Evolutionary conservation across 2,797 vertebrate species (phyloP), one percentile per base, ranked within the genome.

Genomic region (Psittacula derbiana): DNA sequence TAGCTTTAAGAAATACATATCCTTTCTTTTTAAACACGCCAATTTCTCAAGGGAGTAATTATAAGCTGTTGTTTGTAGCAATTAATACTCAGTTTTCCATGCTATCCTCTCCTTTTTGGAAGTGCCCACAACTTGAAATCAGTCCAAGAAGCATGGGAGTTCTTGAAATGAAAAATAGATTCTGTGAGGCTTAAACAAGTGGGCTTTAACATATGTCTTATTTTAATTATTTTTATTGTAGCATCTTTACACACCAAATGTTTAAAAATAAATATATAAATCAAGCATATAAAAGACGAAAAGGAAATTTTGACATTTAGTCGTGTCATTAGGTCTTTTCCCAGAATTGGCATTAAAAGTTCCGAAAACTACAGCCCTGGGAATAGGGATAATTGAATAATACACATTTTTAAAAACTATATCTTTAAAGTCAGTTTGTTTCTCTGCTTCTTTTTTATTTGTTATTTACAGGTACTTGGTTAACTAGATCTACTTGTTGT

Each of bases 141-240:
- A 47, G 43, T 91, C 92, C 88, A 95, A 73, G 81, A 93, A 88
- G 36, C 79, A 76, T 86, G 85, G 90, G 94, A 87, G 91, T 96
- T 92, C 82, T 89, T 80, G 70, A 95, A 84, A 89, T 88, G 90
- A 92, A 93, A 90, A 92, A 92, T 93, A 84, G 80, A 73, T 96
- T 94, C 24, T 88, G 55, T 82, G 44, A 8, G 49, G 21, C 33
- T 90, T 84, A 69, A 93, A 64, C 65, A 87, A 96, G 85, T 90
- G 43, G 41, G 80, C 52, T 93, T 90, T 74, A 92, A 92, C 52
- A 94, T 76, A 82, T 21, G 44, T 93, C 95, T 94, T 96, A 86
- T 73, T 97, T 90, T 85, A 82, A 94, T 97, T 95, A 90, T 93
- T 93, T 92, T 93, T 92, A 92, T 88, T 94, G 30, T 80, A 70